These are phyloP conservation scores for Drosophila nebulosa DNA, from an alignment of 1,140 invertebrate genomes.

Conservation along the genomic window DNA sequence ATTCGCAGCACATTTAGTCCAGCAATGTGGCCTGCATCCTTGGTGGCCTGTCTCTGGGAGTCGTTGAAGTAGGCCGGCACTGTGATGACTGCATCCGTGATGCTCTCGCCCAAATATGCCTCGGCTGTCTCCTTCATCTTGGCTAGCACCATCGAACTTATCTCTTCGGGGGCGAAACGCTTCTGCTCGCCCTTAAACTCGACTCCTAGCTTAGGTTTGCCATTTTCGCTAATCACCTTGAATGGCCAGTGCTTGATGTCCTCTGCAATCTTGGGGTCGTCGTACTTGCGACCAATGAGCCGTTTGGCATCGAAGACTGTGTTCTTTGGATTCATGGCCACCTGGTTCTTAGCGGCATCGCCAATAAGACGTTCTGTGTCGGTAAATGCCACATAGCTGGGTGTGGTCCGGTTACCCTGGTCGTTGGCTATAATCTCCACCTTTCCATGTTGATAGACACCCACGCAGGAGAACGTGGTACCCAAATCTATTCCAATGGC, in stretches of 20 bases:
- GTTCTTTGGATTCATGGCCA: conserved; percentile 77
- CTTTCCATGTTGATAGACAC: conserved; percentile 91
- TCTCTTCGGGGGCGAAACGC: conserved; percentile 88
- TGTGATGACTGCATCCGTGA: conserved; percentile 85
- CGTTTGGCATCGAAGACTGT: conserved; percentile 83
- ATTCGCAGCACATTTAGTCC: conserved; percentile 88
- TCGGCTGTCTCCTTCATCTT: conserved; percentile 93
- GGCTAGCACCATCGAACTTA: conserved; percentile 89
- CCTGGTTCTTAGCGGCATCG: conserved; percentile 91
- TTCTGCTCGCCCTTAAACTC: conserved; percentile 89
- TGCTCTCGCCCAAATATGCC: conserved; percentile 87
- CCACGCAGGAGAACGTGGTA: conserved; percentile 90
- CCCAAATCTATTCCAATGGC: conserved; percentile 90
- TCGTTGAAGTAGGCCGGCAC: conserved; percentile 86
- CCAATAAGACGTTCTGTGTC: conserved; percentile 97
- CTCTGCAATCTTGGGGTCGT: conserved; percentile 87
- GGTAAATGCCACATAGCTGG: conserved; percentile 97
- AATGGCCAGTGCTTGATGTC: conserved; percentile 91
- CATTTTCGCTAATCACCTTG: conserved; percentile 85
- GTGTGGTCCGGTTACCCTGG: conserved; percentile 97
- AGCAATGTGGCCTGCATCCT: conserved; percentile 85
- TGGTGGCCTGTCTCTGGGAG: conserved; percentile 85
- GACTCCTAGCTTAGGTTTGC: conserved; percentile 87
- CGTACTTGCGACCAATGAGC: conserved; percentile 85
- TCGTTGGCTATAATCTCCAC: conserved; percentile 97